These are phyloP conservation scores for Phoenoteleia sp. DNA, from an alignment of 2,888 invertebrate species.

Conservation along the genomic window DNA sequence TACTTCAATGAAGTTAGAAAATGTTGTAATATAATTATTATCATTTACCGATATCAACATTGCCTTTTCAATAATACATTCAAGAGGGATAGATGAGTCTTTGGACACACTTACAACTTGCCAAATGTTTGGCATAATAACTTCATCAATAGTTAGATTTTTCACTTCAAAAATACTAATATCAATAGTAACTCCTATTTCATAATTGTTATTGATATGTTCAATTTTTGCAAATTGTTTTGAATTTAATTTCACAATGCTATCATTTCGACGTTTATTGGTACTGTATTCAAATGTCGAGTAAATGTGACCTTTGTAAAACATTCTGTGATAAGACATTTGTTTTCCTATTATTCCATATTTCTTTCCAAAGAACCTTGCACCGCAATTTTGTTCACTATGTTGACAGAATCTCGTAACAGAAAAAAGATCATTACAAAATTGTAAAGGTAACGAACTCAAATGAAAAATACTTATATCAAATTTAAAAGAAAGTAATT, in stretches of 20 bases:
- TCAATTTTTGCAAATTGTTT: slow-evolving; percentile 8
- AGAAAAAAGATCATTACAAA: neutral
- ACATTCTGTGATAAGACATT: slow-evolving; percentile 5
- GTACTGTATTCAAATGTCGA: neutral
- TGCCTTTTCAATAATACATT: neutral
- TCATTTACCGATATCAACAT: neutral
- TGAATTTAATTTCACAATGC: neutral
- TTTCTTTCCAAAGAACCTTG: neutral
- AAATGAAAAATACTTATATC: no score
- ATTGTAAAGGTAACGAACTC: neutral
- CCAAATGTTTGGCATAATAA: slow-evolving; percentile 2
- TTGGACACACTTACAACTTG: neutral
- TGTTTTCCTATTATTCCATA: neutral
- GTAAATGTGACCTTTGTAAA: slow-evolving; percentile 1
- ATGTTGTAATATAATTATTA: neutral
- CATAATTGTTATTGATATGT: neutral
- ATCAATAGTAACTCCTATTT: neutral
- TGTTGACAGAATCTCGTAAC: no score
- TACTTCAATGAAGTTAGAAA: neutral
- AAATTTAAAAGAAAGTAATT: neutral
- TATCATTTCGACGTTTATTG: slow-evolving; percentile 10
- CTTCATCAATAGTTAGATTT: neutral
- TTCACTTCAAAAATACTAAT: neutral
- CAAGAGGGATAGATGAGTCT: no score
- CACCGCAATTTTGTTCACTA: neutral